phyloP scores from a whole-genome alignment of 2,888 invertebrate genomes.

The Acanthopleura granulata region DNA sequence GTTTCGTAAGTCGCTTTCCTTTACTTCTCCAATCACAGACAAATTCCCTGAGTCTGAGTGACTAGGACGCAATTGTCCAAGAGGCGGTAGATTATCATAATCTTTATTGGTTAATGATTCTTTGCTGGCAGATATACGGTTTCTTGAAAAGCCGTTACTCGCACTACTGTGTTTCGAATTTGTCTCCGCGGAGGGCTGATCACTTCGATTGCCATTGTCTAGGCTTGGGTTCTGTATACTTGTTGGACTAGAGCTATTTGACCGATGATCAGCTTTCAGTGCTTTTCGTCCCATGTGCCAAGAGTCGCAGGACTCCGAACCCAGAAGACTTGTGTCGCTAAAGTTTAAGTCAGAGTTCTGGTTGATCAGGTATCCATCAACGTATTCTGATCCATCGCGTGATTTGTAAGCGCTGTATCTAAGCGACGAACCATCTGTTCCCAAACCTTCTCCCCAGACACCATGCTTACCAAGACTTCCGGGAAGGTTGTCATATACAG shows the following conservation, averaged over 20 bases:
- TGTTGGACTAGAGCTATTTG: neutral
- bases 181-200: neutral
- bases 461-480: neutral
- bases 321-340: neutral
- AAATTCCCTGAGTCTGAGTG: neutral
- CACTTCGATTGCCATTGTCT: neutral
- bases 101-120: neutral
- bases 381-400: neutral
- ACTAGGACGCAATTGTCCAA: neutral
- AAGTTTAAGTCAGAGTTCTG: neutral
- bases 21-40: neutral
- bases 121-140: neutral
- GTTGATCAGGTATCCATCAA: neutral
- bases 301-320: constrained; percentile 3
- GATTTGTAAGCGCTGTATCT: constrained; percentile 5
- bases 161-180: neutral
- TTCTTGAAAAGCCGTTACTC: neutral
- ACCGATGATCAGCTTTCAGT: neutral
- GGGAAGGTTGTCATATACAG: neutral
- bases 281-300: neutral
- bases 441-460: neutral
- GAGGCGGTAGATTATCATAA: constrained; percentile 1
- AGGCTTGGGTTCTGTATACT: neutral
- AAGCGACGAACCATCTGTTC: neutral
- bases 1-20: neutral